Evolutionary conservation across 2,888 invertebrate species (phyloP), one percentile per base, ranked within the genome.

Genomic region (Pelosia muscerda): DNA sequence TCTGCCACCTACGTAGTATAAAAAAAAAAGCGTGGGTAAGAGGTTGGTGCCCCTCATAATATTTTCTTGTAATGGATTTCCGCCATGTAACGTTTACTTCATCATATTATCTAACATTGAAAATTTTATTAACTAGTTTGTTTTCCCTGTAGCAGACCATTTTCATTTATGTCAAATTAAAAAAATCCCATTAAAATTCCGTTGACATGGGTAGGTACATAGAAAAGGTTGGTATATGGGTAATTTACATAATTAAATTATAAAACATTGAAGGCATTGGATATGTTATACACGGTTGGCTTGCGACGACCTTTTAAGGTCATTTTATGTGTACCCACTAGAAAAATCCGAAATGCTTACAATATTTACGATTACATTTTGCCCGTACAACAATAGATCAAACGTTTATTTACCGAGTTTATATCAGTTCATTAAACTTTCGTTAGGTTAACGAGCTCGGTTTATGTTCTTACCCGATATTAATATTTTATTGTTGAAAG

Each of bases 191-290:
- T 55, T 15, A 13, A 5, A 19, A 22, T 49, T 28, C 49, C 38
- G 15, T 5, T 28, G 58, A 9, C 8, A 58, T 23, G 23, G 23
- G 54, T n/a, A 55, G 34, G 49, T 19, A 56, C 54, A 23, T 23
- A 54, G 11, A 54, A 65, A 65, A 22, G 49, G 58, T 53, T 49
- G 22, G 42, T 58, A 34, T 42, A 23, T 25, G 25, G n/a, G n/a
- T 55, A 38, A 53, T 54, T 28, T 63, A 55, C 55, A 55, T 55
- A 25, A 55, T 55, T 15, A 55, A 23, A 23, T 55, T 55, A 25
- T 55, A 55, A 26, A 49, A n/a, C 49, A 49, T 49, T 6, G 13
- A n/a, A 28, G 31, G 53, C 61, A 54, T 53, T 62, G 22, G 15
- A 19, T 62, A 62, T 54, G 3, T 54, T 54, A 54, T 28, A 53